Percentiles rank a stretch among this genome's conserved stretches.
These are phyloP conservation scores for Falco concolor DNA, from an alignment of 2,797 vertebrate genomes.

Conservation along the genomic window DNA sequence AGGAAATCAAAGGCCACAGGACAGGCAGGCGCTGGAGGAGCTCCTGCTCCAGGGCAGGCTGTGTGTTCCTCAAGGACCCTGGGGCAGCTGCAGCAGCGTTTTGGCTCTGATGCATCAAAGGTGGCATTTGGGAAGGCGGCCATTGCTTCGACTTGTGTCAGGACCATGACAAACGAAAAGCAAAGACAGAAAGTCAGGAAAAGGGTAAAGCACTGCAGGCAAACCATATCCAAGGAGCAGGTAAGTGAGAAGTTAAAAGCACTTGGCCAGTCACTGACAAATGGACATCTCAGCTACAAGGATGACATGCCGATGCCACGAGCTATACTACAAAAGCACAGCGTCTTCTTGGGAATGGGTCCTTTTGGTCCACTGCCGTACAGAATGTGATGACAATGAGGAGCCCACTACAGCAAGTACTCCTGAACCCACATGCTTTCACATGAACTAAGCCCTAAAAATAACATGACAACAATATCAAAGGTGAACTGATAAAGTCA, in stretches of 20 bases:
- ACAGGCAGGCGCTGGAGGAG: accelerated
- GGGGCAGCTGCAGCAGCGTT: background rate
- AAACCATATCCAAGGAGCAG: background rate
- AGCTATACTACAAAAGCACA: background rate
- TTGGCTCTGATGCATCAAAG: background rate
- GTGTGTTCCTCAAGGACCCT: background rate
- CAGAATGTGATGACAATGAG: background rate
- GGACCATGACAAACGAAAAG: background rate
- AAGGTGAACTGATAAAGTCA: background rate
- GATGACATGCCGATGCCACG: background rate
- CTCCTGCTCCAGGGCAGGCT: background rate
- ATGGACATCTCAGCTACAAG: background rate
- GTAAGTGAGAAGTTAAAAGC: background rate
- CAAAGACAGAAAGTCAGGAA: background rate
- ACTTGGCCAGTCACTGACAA: background rate
- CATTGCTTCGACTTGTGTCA: background rate
- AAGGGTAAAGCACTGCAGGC: background rate
- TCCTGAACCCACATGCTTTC: background rate
- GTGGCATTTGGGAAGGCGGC: background rate
- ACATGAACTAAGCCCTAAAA: background rate
- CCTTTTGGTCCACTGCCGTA: background rate
- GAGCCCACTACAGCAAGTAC: background rate
- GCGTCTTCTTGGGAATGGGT: background rate
- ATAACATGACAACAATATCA: background rate
- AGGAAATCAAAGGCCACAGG: background rate